phyloP scores from a whole-genome alignment of 1,140 invertebrate genomes.

The Battus philenor region DNA sequence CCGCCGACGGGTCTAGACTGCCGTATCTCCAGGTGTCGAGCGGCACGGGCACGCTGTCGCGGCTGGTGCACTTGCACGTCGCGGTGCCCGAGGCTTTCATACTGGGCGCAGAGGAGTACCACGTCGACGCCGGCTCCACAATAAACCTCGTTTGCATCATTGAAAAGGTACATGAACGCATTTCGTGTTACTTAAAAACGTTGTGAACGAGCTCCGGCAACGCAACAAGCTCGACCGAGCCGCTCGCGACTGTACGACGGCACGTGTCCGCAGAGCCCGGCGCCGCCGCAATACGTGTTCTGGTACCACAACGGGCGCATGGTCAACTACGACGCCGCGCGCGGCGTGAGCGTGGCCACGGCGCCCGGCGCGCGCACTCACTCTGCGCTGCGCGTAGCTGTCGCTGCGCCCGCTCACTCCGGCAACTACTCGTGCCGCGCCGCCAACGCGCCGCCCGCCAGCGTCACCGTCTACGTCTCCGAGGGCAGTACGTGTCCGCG shows the following conservation, averaged over 20 bases:
- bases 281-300: slow-evolving; percentile 91
- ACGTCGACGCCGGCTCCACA: slow-evolving; percentile 91
- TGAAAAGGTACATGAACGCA: slow-evolving; percentile 84
- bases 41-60: slow-evolving; percentile 87
- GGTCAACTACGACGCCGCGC: slow-evolving; percentile 92
- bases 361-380: slow-evolving; percentile 88
- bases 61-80: slow-evolving; percentile 91
- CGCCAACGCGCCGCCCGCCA: slow-evolving; percentile 90
- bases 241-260: too few relatives aligned
- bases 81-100: slow-evolving; percentile 93
- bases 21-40: slow-evolving; percentile 88
- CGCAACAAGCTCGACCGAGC: too few relatives aligned
- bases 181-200: too few relatives aligned
- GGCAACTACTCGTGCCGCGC: slow-evolving; percentile 94
- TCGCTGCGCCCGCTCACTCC: slow-evolving; percentile 88
- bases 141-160: slow-evolving; percentile 94
- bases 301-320: slow-evolving; percentile 94
- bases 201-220: too few relatives aligned
- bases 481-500: slow-evolving; percentile 81
- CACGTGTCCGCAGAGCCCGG: slow-evolving; percentile 91
- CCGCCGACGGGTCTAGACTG: too few relatives aligned
- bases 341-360: slow-evolving; percentile 88
- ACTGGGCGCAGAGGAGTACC: slow-evolving; percentile 89
- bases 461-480: slow-evolving; percentile 91
- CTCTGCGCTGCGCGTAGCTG: slow-evolving; percentile 86